phyloP scores from a whole-genome alignment of 2,888 invertebrate genomes.

The Crematogaster levior region DNA sequence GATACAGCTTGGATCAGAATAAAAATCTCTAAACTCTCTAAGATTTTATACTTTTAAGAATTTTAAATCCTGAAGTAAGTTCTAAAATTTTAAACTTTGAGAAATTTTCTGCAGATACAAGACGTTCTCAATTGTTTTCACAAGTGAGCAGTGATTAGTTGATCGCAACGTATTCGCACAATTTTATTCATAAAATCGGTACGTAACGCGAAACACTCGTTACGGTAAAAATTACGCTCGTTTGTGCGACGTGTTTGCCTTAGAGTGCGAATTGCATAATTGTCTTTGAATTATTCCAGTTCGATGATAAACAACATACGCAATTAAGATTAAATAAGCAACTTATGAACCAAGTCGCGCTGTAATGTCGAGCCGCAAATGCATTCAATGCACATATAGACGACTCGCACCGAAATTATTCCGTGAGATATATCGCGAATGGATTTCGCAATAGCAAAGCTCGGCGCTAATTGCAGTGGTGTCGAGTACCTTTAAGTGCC shows the following conservation, averaged over 20 bases:
- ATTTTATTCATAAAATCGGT: conserved; percentile 12
- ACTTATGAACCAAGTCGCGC: background rate
- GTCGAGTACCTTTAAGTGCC: conserved; percentile 19
- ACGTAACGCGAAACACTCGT: background rate
- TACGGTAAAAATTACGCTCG: background rate
- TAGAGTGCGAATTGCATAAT: background rate
- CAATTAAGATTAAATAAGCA: conserved; percentile 10
- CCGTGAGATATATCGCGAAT: conserved; percentile 37
- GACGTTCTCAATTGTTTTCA: background rate
- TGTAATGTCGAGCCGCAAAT: background rate
- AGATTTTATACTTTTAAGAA: background rate
- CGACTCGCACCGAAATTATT: conserved; percentile 34
- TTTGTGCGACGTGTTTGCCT: background rate
- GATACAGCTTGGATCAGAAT: background rate
- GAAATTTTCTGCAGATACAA: background rate
- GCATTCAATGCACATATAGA: background rate
- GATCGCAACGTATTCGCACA: background rate
- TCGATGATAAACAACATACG: background rate
- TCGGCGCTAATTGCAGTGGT: conserved; percentile 50
- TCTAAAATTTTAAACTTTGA: background rate
- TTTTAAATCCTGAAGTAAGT: background rate
- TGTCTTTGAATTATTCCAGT: conserved; percentile 4
- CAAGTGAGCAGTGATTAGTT: background rate
- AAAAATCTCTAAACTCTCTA: too few species aligned
- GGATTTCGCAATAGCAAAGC: conserved; percentile 29